Percentiles rank a stretch among this genome's conserved stretches.
Conservation (phyloP, 2,797 vertebrate genomes). For the Smutsia temminckii region DNA sequence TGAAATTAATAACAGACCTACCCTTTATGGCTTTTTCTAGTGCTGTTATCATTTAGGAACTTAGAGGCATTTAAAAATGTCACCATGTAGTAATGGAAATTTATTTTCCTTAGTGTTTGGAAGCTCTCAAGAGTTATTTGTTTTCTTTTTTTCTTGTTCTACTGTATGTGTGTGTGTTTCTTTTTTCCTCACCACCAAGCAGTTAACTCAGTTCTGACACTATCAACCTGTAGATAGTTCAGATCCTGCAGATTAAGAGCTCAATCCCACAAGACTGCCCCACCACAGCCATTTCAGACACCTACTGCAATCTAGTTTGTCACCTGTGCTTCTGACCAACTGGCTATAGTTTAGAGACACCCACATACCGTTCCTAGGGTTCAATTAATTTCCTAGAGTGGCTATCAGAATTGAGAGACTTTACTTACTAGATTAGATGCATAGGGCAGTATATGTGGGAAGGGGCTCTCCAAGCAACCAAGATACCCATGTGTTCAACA, state of each 20-base stretch:
- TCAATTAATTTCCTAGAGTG: not conserved
- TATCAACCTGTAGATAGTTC: not conserved
- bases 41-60: not conserved
- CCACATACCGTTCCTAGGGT: not conserved
- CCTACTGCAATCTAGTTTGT: not conserved
- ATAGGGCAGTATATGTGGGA: not conserved
- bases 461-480: not conserved
- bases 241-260: not conserved
- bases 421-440: not conserved
- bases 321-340: not conserved
- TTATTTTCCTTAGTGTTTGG: not conserved
- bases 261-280: not conserved
- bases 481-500: not conserved
- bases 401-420: not conserved
- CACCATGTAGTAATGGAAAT: not conserved
- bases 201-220: not conserved
- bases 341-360: not conserved
- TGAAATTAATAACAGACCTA: slow-evolving; percentile 17
- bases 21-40: not conserved
- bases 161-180: not conserved
- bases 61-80: not conserved
- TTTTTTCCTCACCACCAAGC: not conserved
- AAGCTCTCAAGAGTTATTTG: slow-evolving; percentile 30
- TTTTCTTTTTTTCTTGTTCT: not conserved
- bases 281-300: not conserved